Percentiles rank a stretch among this genome's conserved stretches.
These are phyloP conservation scores for Hydrozoanthus gracilis DNA, from an alignment of 92 coral and sea anemone genomes.

Conservation along the genomic window DNA sequence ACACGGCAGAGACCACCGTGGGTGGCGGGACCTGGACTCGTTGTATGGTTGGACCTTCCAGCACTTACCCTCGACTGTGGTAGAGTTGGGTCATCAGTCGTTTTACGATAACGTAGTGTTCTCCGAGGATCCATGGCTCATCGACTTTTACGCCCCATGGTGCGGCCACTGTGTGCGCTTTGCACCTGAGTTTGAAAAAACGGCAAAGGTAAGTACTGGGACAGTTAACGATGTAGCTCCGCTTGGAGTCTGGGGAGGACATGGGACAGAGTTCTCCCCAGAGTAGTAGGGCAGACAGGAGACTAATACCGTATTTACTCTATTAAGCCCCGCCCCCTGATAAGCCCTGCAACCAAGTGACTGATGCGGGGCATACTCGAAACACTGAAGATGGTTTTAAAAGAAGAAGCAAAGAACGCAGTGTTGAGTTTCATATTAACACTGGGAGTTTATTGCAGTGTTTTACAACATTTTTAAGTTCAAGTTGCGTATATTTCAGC, in stretches of 20 bases:
- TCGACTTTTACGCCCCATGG: conserved; percentile 98
- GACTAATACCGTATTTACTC: neutral
- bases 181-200: conserved; percentile 91
- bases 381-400: no score
- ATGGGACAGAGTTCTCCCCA: neutral
- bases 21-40: conserved; percentile 94
- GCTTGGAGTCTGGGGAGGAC: neutral
- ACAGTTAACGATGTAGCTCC: neutral
- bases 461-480: no score
- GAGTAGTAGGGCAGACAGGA: neutral
- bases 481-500: no score
- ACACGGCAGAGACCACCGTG: conserved; percentile 73
- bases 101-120: conserved; percentile 72
- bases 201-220: conserved; percentile 74
- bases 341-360: neutral
- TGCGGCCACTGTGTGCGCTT: conserved; percentile 98
- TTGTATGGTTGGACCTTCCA: conserved; percentile 91
- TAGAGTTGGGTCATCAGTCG: conserved; percentile 67
- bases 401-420: no score
- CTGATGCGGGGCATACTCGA: no score
- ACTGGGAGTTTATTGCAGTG: no score
- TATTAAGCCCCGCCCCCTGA: neutral
- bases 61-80: conserved; percentile 89
- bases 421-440: no score
- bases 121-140: conserved; percentile 88